phyloP scores from a whole-genome alignment of 2,888 invertebrate species.

The Celastrina argiolus region DNA sequence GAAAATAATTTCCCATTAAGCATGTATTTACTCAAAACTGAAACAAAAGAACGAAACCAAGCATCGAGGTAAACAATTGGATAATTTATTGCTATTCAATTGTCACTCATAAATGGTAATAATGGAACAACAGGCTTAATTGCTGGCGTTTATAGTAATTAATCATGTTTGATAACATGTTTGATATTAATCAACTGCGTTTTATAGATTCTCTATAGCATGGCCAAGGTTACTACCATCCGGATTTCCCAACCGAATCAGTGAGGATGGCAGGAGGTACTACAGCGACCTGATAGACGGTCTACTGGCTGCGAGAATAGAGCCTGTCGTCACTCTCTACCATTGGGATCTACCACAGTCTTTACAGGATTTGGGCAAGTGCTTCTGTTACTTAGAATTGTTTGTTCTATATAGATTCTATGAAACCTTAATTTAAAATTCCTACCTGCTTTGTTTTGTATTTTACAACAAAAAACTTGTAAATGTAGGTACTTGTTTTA shows the following conservation, averaged over 20 bases:
- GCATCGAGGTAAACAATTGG: too few species aligned
- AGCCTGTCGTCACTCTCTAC: conserved; percentile 71
- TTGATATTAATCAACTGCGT: background rate
- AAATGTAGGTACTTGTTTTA: too few species aligned
- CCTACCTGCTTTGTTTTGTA: too few species aligned
- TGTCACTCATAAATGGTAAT: too few species aligned
- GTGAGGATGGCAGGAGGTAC: conserved; percentile 67
- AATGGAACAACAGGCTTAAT: background rate
- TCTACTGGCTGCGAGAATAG: conserved; percentile 69
- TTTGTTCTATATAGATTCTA: too few species aligned
- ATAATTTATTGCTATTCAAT: too few species aligned
- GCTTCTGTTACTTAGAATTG: background rate
- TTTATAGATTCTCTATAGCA: conserved; percentile 71
- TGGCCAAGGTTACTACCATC: conserved; percentile 76
- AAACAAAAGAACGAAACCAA: too few species aligned
- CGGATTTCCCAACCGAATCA: conserved; percentile 55
- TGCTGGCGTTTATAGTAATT: background rate
- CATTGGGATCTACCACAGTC: conserved; percentile 67
- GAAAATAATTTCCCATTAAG: too few species aligned
- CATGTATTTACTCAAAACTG: too few species aligned
- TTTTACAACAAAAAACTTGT: too few species aligned
- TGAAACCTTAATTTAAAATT: too few species aligned
- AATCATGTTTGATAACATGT: background rate
- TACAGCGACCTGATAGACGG: conserved; percentile 74
- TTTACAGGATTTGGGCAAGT: conserved; percentile 39